Evolutionary conservation across 1,140 invertebrate species (phyloP).

Genomic region (Eubasilissa regina): DNA sequence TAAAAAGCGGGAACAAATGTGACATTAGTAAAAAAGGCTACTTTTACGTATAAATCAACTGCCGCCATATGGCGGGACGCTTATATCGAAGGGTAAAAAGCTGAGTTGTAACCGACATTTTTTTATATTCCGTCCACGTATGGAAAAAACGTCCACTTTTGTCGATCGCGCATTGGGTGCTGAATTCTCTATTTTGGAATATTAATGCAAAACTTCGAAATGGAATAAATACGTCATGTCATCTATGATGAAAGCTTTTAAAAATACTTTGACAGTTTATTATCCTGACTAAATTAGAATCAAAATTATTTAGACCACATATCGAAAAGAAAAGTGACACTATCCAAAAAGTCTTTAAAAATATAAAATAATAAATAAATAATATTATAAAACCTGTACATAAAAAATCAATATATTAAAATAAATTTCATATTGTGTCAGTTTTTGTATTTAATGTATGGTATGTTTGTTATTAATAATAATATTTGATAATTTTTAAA

Average conservation of each 20-base stretch:
- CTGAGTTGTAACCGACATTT: constrained; percentile 53
- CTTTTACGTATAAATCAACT: constrained; percentile 60
- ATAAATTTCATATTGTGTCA: no score
- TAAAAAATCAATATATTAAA: no score
- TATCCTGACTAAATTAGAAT: no score
- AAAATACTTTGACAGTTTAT: no score
- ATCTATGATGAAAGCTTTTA: not conserved
- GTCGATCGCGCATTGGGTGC: constrained; percentile 35
- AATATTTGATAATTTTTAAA: no score
- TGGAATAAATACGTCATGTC: constrained; percentile 27
- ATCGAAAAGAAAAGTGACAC: no score
- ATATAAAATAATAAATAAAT: no score
- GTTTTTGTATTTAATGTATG: no score
- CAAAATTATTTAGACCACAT: no score
- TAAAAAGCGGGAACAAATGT: constrained; percentile 54
- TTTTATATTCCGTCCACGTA: constrained; percentile 47
- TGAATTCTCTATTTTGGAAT: constrained; percentile 35
- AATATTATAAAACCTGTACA: no score
- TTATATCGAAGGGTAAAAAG: constrained; percentile 57
- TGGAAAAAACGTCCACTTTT: constrained; percentile 40
- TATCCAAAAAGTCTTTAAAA: no score
- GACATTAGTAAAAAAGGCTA: constrained; percentile 53
- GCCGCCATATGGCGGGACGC: constrained; percentile 57
- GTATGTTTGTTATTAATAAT: no score
- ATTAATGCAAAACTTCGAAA: constrained; percentile 30